These are phyloP conservation scores for Trichogramma evanescens DNA, from an alignment of 2,888 invertebrate species.

Conservation along the genomic window DNA sequence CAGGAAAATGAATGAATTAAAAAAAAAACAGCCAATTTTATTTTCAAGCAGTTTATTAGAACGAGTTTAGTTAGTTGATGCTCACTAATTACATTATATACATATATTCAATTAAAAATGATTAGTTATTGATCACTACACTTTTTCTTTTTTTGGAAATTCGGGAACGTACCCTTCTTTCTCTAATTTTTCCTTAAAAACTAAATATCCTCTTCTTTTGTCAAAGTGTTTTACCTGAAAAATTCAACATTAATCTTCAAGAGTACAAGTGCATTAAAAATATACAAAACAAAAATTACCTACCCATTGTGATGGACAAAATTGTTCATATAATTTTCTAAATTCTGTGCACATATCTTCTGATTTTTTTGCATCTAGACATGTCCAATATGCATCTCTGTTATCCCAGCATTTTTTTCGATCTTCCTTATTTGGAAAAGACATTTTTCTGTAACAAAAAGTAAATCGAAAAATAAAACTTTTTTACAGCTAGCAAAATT, in stretches of 20 bases:
- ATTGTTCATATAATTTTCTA: conserved; percentile 67
- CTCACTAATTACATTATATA: conserved; percentile 29
- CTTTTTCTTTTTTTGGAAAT: conserved; percentile 41
- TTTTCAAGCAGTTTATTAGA: conserved; percentile 40
- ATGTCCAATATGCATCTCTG: conserved; percentile 84
- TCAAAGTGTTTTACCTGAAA: conserved; percentile 79
- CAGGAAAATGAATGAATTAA: too few species aligned
- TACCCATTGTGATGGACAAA: conserved; percentile 79
- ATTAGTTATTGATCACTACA: conserved; percentile 45
- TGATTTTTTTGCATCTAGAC: conserved; percentile 65
- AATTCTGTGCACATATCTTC: conserved; percentile 65
- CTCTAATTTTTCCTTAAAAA: conserved; percentile 82
- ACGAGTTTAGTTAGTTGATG: conserved; percentile 29
- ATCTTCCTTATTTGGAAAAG: conserved; percentile 73
- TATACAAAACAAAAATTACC: conserved; percentile 26
- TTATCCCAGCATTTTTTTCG: conserved; percentile 77
- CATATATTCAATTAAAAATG: conserved; percentile 20
- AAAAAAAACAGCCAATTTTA: conserved; percentile 4
- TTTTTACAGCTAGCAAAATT: too few species aligned
- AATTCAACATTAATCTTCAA: background rate
- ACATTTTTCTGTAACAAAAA: conserved; percentile 52
- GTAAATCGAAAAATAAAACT: conserved; percentile 1
- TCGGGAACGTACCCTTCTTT: conserved; percentile 79
- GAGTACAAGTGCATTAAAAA: background rate
- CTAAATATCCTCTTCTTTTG: conserved; percentile 77